Evolutionary conservation across 2,888 invertebrate genomes (phyloP).

Genomic region (Molorchus minor): DNA sequence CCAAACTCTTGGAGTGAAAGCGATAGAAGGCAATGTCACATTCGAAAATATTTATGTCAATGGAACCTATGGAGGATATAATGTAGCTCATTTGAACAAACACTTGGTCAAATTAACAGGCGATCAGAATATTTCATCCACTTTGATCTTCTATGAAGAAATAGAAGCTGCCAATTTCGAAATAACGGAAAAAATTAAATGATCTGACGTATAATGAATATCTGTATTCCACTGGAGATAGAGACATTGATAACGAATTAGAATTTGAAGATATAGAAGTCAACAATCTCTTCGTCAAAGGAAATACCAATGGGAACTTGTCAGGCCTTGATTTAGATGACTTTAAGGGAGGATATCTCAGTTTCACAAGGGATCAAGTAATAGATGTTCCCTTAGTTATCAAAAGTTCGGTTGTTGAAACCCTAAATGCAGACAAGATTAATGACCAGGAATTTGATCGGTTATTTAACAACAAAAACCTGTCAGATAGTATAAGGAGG

Average conservation of each 20-base stretch:
- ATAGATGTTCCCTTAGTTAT: conserved; percentile 56
- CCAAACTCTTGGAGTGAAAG: conserved; percentile 61
- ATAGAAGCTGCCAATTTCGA: conserved; percentile 55
- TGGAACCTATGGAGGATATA: conserved; percentile 61
- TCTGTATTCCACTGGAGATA: conserved; percentile 38
- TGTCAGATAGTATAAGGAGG: conserved; percentile 51
- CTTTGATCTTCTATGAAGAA: conserved; percentile 58
- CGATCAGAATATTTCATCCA: conserved; percentile 58
- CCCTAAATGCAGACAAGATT: conserved; percentile 48
- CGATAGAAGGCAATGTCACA: conserved; percentile 60
- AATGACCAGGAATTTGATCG: conserved; percentile 58
- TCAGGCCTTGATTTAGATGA: conserved; percentile 57
- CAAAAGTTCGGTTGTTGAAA: conserved; percentile 52
- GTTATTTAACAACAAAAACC: conserved; percentile 41
- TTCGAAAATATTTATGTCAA: conserved; percentile 62
- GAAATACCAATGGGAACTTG: conserved; percentile 56
- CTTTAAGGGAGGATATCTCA: conserved; percentile 54
- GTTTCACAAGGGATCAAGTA: conserved; percentile 54
- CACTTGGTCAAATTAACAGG: conserved; percentile 60
- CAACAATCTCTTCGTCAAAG: conserved; percentile 31
- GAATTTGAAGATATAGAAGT: conserved; percentile 31
- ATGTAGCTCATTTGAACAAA: conserved; percentile 60
- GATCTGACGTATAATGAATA: conserved; percentile 53
- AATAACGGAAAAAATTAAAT: conserved; percentile 59
- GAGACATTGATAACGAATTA: conserved; percentile 27